Base-by-base conservation (phyloP, 2,113 vertebrate species). In the Petrocephalus microphthalmus region DNA sequence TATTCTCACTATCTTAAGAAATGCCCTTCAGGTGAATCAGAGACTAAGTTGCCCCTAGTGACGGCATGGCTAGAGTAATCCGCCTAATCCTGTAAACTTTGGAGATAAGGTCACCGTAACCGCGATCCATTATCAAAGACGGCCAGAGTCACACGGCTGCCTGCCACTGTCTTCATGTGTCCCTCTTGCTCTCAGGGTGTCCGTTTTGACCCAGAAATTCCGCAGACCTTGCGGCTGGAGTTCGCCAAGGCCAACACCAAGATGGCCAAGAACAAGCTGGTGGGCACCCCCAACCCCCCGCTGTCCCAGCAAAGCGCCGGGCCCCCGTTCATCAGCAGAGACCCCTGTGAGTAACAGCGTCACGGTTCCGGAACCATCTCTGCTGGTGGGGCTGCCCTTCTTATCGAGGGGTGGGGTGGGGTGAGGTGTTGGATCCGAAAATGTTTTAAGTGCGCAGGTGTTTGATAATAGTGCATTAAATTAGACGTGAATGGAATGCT, bases 171-270 rank as follows among this genome's bases (percentile, higher is more conserved):
- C 22, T 60, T 83, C 37, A 1, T 84, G 33, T 25, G 45, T 54
- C 71, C 13, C 45, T 67, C 84, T 29, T 89, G 11, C 87, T 47
- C 33, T 20, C 90, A 97, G 97, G 97, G 97, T 82, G 96, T 97
- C 90, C 96, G 96, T 83, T 97, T 97, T 0, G 97, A 97, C 92
- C 97, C 97, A 0, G 97, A 97, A 92, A 97, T 96, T 89, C 96
- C 97, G 0, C 97, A 97, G 92, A 97, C 97, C 22, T 89, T 97
- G 93, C 94, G 96, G 91, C 94, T 97, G 93, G 97, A 97, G 92
- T 97, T 97, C 90, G 97, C 97, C 19, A 97, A 97, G 93, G 96
- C 97, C 90, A 97, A 97, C 92, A 97, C 97, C 47, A 97, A 97
- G 93, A 97, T 97, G 97, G 96, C 97, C 81, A 97, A 97, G 92